Evolutionary conservation across 2,797 vertebrate genomes (phyloP), one percentile per base, ranked within the genome.

Genomic region (Sciaenops ocellatus): DNA sequence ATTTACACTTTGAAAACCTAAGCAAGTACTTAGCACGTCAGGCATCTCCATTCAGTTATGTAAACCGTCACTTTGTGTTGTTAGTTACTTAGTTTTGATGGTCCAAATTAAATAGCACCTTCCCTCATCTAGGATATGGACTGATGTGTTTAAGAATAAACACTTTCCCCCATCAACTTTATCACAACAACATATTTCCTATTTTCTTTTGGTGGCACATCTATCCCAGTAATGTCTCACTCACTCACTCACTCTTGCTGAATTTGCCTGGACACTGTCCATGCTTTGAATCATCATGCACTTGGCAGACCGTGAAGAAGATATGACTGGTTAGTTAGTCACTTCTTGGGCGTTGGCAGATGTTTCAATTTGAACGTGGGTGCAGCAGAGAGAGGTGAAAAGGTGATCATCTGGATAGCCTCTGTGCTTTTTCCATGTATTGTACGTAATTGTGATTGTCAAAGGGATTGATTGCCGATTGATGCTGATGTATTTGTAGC

Each of bases 231-330:
- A 64, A 78, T 55, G 73, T 34, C 68, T 87, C 68, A 55, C n/a
- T n/a, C 76, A 65, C 62, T 34, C 50, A 57, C 44, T 75, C 26
- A 59, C 54, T 78, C 78, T 76, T 70, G 13, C 44, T 82, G 67
- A 56, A 38, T 86, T 74, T 67, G 78, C 76, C 70, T 85, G 86
- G 84, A 80, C 62, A 50, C 20, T 20, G 62, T 86, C 85, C 83
- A 84, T 51, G 47, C 41, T 70, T 68, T 91, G 86, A 91, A 20
- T 91, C 92, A 91, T 84, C 78, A 59, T 41, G 79, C 78, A 24
- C 34, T 82, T 81, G 78, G 84, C 82, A 88, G 75, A 64, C 47
- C 1, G 20, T 8, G 42, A 28, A 73, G 79, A 44, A 72, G 57
- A 17, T 48, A 80, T 87, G 83, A 88, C 63, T 71, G 77, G 57